These are phyloP conservation scores for Sebastolobus altivelis DNA, from an alignment of 2,797 vertebrate species.

Conservation along the genomic window DNA sequence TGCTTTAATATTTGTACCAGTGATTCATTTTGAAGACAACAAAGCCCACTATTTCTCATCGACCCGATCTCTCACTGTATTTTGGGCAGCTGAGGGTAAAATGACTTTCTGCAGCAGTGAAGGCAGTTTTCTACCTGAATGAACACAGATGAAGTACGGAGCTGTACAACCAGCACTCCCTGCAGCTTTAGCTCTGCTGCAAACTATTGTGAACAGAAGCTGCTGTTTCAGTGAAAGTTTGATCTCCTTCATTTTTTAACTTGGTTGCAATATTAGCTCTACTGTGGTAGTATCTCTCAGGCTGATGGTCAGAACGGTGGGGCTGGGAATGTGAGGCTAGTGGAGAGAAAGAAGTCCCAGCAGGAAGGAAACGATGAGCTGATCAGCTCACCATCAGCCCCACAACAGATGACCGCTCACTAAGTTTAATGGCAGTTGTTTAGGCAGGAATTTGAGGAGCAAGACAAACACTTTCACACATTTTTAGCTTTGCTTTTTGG, in stretches of 20 bases:
- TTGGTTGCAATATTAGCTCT: background rate
- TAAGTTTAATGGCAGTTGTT: background rate
- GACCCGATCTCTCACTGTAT: constrained; percentile 6
- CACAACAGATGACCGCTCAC: background rate
- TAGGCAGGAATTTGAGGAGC: background rate
- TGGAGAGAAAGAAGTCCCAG: background rate
- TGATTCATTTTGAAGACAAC: background rate
- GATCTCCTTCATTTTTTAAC: background rate
- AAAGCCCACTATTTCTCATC: background rate
- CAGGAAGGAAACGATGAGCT: background rate
- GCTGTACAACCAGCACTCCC: constrained; percentile 3
- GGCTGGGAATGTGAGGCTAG: background rate
- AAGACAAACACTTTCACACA: background rate
- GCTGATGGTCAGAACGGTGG: background rate
- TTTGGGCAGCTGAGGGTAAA: constrained; percentile 31
- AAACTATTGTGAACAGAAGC: constrained; percentile 11
- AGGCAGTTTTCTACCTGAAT: constrained; percentile 43
- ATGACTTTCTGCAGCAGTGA: constrained; percentile 29
- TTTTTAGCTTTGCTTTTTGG: background rate
- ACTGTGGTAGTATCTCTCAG: background rate
- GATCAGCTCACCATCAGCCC: background rate
- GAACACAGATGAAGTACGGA: constrained; percentile 27
- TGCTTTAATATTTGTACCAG: constrained; percentile 17
- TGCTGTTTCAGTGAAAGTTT: constrained; percentile 26
- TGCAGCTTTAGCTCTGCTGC: constrained; percentile 29